Base-by-base conservation (phyloP, 2,888 invertebrate genomes). In the Napeogenes sylphis region DNA sequence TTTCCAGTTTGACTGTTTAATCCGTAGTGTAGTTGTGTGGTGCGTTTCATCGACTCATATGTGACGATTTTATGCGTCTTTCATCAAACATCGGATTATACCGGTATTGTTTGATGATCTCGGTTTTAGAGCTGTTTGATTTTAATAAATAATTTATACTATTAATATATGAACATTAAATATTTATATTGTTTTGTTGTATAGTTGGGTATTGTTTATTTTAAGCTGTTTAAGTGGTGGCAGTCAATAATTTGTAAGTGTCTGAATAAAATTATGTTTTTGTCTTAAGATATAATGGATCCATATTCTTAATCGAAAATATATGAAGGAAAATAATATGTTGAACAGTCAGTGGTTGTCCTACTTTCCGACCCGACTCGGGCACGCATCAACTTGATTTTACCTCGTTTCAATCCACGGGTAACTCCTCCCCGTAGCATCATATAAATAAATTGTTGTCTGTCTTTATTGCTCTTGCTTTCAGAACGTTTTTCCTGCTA, bases 381-480 rank as follows among this genome's bases (percentile, higher is more conserved):
- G 77, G 78, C 78, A 82, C 83, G 81, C 82, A 87, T 86, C 87
- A 87, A 87, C 83, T 87, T 84, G 86, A 89, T 89, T 88, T 81
- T 78, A 82, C 83, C 86, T 84, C 82, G 83, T 80, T 82, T 81
- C 77, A 76, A 78, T 84, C 82, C 77, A 79, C 74, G 83, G 85
- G 79, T 86, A 89, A 90, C 82, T 86, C 85, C 85, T 87, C 90
- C 90, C 90, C 75, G 75, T 86, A 84, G 89, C 84, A 83, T 87
- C 89, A 89, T 90, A 90, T 88, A 90, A 90, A 90, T 90, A 90
- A 90, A 90, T 90, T 90, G 90, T 90, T 83, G 87, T 79, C 83
- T 81, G 86, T 84, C 87, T 88, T 90, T 88, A 89, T 89, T 87
- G 83, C 87, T 70, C 78, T 80, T 79, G 82, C 84, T 85, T 85